Evolutionary conservation across 1,140 invertebrate genomes (phyloP).

Genomic region (Drosophila kohkoa): DNA sequence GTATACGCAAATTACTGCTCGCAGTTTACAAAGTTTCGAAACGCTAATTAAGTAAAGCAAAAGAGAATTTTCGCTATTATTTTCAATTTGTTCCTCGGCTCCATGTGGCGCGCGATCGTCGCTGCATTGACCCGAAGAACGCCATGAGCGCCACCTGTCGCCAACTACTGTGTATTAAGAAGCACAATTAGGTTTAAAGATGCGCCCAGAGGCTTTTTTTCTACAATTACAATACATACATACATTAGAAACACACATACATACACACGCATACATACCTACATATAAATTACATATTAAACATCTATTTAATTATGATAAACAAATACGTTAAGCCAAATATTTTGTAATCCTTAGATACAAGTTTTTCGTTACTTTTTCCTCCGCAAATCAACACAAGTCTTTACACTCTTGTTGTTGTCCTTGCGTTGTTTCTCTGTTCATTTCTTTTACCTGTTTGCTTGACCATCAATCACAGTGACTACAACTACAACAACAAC

Average conservation of each 20-base stretch:
- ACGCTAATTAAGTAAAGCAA: constrained; percentile 26
- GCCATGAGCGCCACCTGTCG: constrained; percentile 50
- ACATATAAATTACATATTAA: constrained; percentile 74
- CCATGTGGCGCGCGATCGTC: constrained; percentile 42
- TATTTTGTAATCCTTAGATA: constrained; percentile 66
- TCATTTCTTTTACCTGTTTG: constrained; percentile 14
- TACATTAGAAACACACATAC: constrained; percentile 35
- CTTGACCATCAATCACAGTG: constrained; percentile 21
- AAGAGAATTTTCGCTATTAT: constrained; percentile 15
- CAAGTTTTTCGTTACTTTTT: constrained; percentile 44
- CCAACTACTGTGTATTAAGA: constrained; percentile 60
- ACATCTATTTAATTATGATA: constrained; percentile 78
- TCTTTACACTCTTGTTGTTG: constrained; percentile 26
- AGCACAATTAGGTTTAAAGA: constrained; percentile 81
- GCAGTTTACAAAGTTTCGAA: constrained; percentile 54
- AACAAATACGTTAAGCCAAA: constrained; percentile 80
- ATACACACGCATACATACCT: constrained; percentile 49
- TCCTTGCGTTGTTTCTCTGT: constrained; percentile 6
- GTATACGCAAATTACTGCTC: constrained; percentile 23
- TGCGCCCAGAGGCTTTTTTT: constrained; percentile 81
- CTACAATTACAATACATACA: constrained; percentile 60
- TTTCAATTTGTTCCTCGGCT: constrained; percentile 66
- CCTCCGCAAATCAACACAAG: constrained; percentile 4
- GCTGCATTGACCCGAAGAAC: constrained; percentile 68
- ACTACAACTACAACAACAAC: constrained; percentile 28